Evolutionary conservation across 2,113 vertebrate species (phyloP), one percentile per base, ranked within the genome.

Genomic region (Leptodactylus fuscus): DNA sequence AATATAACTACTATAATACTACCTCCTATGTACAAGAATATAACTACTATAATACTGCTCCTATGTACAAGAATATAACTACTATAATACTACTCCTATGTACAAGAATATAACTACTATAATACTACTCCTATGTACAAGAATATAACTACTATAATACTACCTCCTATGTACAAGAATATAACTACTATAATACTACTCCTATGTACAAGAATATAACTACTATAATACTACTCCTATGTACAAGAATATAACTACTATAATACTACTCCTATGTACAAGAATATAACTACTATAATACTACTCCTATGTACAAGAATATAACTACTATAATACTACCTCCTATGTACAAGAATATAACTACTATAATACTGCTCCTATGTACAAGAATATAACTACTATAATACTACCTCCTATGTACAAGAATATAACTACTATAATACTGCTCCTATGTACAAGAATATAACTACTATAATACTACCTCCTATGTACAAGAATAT

Each of bases 1-100:
- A n/a, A n/a, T n/a, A n/a, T n/a, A n/a, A n/a, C n/a, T 58, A 58
- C 53, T 58, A 58, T 58, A 58, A 58, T 58, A 58, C 53, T 58
- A n/a, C n/a, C n/a, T 51, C 51, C 51, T 53, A 53, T 53, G 10
- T 53, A 53, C 51, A 53, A 22, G 51, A 53, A 53, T 53, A 53
- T 53, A 53, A 53, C 51, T 53, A 22, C 51, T 53, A 53, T 53
- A 53, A 53, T 53, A 53, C 51, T 53, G 51, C 53, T 3, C 22
- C 53, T 58, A 58, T 58, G 10, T 58, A 58, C 53, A n/a, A 58
- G 53, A 58, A 58, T 58, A 24, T 58, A 58, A 58, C 53, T 58
- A 58, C 53, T 58, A 58, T 58, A 58, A 58, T 58, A 58, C 22
- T 58, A n/a, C 53, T 11, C 22, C 20, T 58, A 58, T 58, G 8